phyloP scores from a whole-genome alignment of 2,797 vertebrate genomes.

The Phrynocephalus vlangalii region DNA sequence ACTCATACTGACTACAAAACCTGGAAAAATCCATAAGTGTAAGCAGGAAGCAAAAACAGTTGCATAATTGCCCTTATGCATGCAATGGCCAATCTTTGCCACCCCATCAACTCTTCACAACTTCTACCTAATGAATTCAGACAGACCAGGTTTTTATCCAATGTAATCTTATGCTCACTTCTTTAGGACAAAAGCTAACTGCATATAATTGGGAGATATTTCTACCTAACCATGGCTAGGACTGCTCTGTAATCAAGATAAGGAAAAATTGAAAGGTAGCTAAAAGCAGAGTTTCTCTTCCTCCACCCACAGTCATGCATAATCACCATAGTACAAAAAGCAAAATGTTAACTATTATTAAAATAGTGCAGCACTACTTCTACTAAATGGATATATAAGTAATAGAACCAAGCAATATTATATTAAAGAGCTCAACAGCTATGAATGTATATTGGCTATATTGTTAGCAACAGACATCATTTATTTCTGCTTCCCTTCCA shows the following conservation, averaged over 20 bases:
- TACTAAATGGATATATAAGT: constrained; percentile 8
- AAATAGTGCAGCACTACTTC: constrained; percentile 11
- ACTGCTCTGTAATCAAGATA: constrained; percentile 26
- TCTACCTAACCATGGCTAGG: constrained; percentile 30
- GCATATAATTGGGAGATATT: neutral
- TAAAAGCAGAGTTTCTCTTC: constrained; percentile 49
- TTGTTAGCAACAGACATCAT: constrained; percentile 5
- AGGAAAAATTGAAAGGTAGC: constrained; percentile 44
- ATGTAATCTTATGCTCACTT: neutral
- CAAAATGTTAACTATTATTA: neutral
- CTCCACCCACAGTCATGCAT: constrained; percentile 35
- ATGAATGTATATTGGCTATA: constrained; percentile 36
- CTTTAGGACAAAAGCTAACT: neutral
- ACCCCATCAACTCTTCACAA: neutral
- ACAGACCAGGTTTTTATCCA: neutral
- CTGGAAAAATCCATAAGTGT: no score
- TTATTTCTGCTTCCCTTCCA: constrained; percentile 19
- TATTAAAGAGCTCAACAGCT: constrained; percentile 9
- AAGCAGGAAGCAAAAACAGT: no score
- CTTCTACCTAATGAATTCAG: constrained; percentile 20
- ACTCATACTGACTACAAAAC: no score
- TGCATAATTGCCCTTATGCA: no score
- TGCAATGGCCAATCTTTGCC: no score
- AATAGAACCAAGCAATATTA: constrained; percentile 8
- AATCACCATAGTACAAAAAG: constrained; percentile 46